Evolutionary conservation across 1,140 invertebrate genomes (phyloP), one percentile per base, ranked within the genome.

Genomic region (Oncopeltus fasciatus): DNA sequence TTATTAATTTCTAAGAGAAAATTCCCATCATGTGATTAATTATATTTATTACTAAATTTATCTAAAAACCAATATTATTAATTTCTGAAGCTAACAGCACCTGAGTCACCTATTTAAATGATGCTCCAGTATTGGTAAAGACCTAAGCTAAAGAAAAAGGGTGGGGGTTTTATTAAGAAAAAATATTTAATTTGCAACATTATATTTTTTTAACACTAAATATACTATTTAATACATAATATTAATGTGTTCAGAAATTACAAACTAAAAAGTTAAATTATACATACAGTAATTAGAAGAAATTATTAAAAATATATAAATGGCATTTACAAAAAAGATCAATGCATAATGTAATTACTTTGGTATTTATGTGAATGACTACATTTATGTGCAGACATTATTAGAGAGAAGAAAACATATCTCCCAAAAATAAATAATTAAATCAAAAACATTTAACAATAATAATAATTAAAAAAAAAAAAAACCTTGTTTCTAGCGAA

Each of bases 181-280:
- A 20, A 44, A 9, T 9, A 46, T 2, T 20, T 46, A 20, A 20
- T 46, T 46, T n/a, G 44, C 44, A 46, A 46, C 44, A 46, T 20
- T 46, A 46, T 46, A 46, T 46, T 46, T 46, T 44, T 46, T 46
- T 46, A 46, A 46, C 44, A 20, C 18, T 46, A 20, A 20, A 46
- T 46, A 46, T 46, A 46, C 44, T 46, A 46, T 46, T 46, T n/a
- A 46, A 46, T 46, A 46, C 44, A 46, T 46, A n/a, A 46, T 46
- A 46, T 46, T 46, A 46, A 46, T 46, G 18, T 46, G 44, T 46
- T 46, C 21, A 20, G 18, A 46, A 46, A 46, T n/a, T 46, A 46
- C 44, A 46, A 46, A 46, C 44, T 46, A 46, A 46, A 46, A 46
- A 20, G 44, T 46, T 46, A 46, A 46, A 46, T 46, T 46, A 46